Evolutionary conservation across 37 sponge, comb jelly and placozoan species (phyloP).

Genomic region (Spongilla lacustris): DNA sequence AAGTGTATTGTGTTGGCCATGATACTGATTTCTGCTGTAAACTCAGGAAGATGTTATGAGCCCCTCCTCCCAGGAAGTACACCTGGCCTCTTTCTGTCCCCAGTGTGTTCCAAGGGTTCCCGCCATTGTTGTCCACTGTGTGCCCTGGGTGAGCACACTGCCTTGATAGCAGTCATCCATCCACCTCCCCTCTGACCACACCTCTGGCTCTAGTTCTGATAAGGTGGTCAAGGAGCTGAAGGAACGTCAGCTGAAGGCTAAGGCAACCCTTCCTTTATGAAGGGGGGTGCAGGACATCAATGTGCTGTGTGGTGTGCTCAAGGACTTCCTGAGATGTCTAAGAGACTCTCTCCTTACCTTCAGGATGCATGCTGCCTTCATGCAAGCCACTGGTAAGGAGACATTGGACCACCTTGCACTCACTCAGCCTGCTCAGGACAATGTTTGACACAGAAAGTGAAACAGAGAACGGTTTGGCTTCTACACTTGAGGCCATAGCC

Average conservation of each 20-base stretch:
- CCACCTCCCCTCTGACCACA: neutral
- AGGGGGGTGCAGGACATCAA: slow-evolving; percentile 74
- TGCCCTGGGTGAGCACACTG: slow-evolving; percentile 63
- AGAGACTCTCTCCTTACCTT: slow-evolving; percentile 89
- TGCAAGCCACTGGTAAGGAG: slow-evolving; percentile 66
- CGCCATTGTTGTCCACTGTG: slow-evolving; percentile 82
- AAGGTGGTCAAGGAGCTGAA: slow-evolving; percentile 80
- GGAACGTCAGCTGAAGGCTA: slow-evolving; percentile 78
- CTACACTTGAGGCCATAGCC: slow-evolving; percentile 81
- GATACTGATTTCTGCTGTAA: too few relatives aligned
- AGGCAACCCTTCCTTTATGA: slow-evolving; percentile 39
- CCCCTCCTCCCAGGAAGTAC: slow-evolving; percentile 54
- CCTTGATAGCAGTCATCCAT: neutral
- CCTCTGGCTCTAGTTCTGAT: slow-evolving; percentile 61
- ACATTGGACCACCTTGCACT: neutral
- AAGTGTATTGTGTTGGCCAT: too few relatives aligned
- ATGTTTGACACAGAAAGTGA: slow-evolving; percentile 38
- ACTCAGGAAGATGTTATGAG: too few relatives aligned
- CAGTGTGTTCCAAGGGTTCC: slow-evolving; percentile 83
- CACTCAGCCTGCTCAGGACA: neutral
- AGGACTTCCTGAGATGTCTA: slow-evolving; percentile 81
- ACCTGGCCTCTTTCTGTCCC: slow-evolving; percentile 84
- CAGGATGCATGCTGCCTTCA: slow-evolving; percentile 69
- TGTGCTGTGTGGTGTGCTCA: slow-evolving; percentile 89
- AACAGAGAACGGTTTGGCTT: slow-evolving; percentile 59